A percentile compares a stretch with the other conserved stretches of the same genome.
Conservation (phyloP, 2,888 invertebrate genomes). For the Eugnorisma glareosa region DNA sequence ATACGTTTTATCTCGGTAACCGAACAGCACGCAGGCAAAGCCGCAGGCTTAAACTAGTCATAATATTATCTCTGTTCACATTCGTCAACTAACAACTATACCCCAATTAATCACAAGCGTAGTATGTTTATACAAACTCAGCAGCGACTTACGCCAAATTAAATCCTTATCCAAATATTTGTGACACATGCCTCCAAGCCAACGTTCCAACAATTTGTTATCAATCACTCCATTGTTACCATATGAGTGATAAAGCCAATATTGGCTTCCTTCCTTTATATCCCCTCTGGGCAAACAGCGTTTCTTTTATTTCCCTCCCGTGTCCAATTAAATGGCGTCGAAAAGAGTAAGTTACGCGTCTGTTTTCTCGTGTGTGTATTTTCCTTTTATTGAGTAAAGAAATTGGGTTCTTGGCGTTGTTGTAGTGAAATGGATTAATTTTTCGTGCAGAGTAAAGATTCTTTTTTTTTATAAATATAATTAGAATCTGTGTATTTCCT, state of each 20-base stretch:
- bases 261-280: slow-evolving; percentile 47
- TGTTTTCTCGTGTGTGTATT: slow-evolving; percentile 20
- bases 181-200: neutral
- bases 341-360: slow-evolving; percentile 42
- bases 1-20: neutral
- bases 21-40: neutral
- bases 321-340: slow-evolving; percentile 58
- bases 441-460: neutral
- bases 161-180: slow-evolving; percentile 32
- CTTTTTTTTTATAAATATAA: neutral
- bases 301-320: slow-evolving; percentile 57
- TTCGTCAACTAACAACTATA: neutral
- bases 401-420: slow-evolving; percentile 22
- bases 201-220: slow-evolving; percentile 32
- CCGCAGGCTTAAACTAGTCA: neutral
- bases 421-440: slow-evolving; percentile 5
- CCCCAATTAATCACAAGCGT: neutral
- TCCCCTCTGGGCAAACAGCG: slow-evolving; percentile 35
- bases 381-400: slow-evolving; percentile 22
- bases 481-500: too few relatives aligned
- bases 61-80: neutral
- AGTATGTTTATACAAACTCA: neutral
- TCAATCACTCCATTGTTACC: slow-evolving; percentile 48
- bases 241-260: slow-evolving; percentile 62
- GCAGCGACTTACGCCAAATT: slow-evolving; percentile 5